These are phyloP conservation scores for Symphodus melops DNA, from an alignment of 2,113 vertebrate species.

Conservation along the genomic window DNA sequence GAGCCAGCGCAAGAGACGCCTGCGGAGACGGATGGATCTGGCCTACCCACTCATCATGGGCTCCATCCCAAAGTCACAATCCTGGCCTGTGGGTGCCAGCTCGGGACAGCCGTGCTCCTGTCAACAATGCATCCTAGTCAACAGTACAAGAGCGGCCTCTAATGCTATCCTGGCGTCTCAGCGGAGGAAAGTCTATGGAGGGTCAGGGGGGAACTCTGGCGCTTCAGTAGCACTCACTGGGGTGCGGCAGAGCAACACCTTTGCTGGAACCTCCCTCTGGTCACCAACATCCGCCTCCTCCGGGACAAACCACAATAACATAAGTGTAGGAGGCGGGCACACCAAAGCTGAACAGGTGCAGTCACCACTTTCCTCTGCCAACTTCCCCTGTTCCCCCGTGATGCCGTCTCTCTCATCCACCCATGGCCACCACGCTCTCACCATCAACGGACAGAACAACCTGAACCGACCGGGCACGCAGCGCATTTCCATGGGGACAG, in stretches of 20 bases:
- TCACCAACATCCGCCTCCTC: constrained; percentile 71
- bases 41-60: constrained; percentile 96
- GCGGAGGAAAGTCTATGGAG: constrained; percentile 87
- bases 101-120: constrained; percentile 94
- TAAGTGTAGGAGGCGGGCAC: constrained; percentile 65
- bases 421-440: constrained; percentile 76
- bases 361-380: constrained; percentile 71
- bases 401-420: constrained; percentile 73
- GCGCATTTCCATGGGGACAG: constrained; percentile 82
- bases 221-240: constrained; percentile 60
- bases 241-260: constrained; percentile 93
- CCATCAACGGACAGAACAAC: constrained; percentile 93
- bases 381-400: constrained; percentile 79
- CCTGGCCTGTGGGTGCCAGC: constrained; percentile 94
- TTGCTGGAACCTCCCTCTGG: constrained; percentile 88
- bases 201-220: constrained; percentile 58
- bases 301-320: constrained; percentile 76
- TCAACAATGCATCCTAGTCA: constrained; percentile 95
- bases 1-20: constrained; percentile 91
- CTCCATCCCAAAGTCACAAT: constrained; percentile 97
- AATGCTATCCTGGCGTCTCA: constrained; percentile 97
- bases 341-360: constrained; percentile 85
- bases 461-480: constrained; percentile 93
- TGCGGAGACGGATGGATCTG: constrained; percentile 95
- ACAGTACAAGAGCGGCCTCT: constrained; percentile 94